phyloP scores from a whole-genome alignment of 2,113 vertebrate genomes.

The Spea bombifrons region DNA sequence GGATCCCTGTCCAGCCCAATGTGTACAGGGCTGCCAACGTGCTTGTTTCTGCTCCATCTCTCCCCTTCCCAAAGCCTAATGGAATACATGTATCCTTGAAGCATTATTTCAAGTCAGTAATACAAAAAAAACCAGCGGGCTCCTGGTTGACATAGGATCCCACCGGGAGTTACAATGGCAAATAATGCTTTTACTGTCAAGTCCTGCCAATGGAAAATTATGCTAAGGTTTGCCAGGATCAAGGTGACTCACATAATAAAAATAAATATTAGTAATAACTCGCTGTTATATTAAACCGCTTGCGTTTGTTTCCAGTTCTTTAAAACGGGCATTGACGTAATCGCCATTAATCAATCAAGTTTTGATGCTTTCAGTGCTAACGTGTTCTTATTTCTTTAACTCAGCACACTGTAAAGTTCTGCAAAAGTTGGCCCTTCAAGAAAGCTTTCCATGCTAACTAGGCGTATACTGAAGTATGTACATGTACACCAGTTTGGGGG shows the following conservation, averaged over 20 bases:
- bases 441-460: no score
- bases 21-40: no score
- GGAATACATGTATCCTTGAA: no score
- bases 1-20: no score
- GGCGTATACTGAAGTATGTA: no score
- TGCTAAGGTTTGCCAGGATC: slow-evolving; percentile 11
- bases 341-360: not conserved
- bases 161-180: not conserved
- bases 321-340: not conserved
- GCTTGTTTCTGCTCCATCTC: no score
- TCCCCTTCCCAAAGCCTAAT: no score
- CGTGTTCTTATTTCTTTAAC: not conserved
- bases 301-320: slow-evolving; percentile 15
- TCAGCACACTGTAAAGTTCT: not conserved
- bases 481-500: no score
- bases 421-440: no score
- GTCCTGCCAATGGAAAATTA: slow-evolving; percentile 29
- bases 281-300: not conserved
- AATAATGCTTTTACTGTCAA: slow-evolving; percentile 2
- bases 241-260: slow-evolving; percentile 36
- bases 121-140: no score
- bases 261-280: slow-evolving; percentile 32
- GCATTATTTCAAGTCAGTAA: no score
- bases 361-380: not conserved
- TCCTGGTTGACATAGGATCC: not conserved